Evolutionary conservation across 2,113 vertebrate genomes (phyloP), one percentile per base, ranked within the genome.

Genomic region (Furnarius figulus): DNA sequence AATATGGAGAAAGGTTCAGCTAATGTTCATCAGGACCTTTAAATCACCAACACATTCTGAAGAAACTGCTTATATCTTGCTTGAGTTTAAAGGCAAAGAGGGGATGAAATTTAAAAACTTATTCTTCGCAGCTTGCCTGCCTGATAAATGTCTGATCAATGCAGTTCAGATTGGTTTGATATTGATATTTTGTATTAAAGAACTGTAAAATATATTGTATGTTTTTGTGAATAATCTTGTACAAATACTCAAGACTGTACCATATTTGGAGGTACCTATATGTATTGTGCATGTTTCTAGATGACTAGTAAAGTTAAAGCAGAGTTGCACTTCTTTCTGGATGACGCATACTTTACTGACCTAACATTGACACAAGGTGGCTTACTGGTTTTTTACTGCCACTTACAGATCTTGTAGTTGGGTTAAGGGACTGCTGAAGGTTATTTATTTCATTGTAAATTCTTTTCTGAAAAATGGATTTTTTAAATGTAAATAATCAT

Each of bases 401-500:
- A 92, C 88, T 93, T 82, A 82, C 80, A 75, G 49, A 95, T 89
- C 72, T 53, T 95, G 59, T 72, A 87, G 74, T 95, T 93, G 93
- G 94, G 92, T 95, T 96, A 97, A 98, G 95, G 96, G 95, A 98
- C 95, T 97, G 96, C 94, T 95, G 94, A 97, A 97, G 91, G 96
- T 97, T 98, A 98, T 98, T 98, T 98, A 98, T 98, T 98, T 97
- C 94, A 97, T 84, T 98, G 97, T 98, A 98, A 98, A 98, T 97
- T 96, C 95, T 96, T 95, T 97, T 97, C 85, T 93, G 87, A 97
- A 95, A 98, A 97, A 95, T 82, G 76, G 87, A 94, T 96, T 98
- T 97, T 97, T 95, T 2, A 94, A 96, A 96, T 98, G 98, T 98
- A 98, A 98, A 98, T 98, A 98, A 90, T 91, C 96, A 96, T 97